These are phyloP conservation scores for Leptothorax acervorum DNA, from an alignment of 2,888 invertebrate species.

Conservation along the genomic window DNA sequence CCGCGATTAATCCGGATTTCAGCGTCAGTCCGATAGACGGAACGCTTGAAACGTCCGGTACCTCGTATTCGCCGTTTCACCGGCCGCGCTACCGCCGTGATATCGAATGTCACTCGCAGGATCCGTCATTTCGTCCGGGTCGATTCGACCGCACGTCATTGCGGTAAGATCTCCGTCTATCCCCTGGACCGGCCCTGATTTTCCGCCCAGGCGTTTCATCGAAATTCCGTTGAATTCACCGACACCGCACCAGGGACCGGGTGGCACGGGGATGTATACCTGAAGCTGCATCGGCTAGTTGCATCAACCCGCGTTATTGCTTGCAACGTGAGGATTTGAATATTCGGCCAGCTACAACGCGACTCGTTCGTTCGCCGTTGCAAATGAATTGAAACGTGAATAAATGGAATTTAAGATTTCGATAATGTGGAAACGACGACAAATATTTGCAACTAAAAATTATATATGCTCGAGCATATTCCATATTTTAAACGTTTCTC, in stretches of 20 bases:
- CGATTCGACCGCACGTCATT: constrained; percentile 85
- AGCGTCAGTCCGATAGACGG: constrained; percentile 75
- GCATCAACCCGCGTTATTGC: constrained; percentile 46
- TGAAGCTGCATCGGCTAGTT: constrained; percentile 63
- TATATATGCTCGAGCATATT: neutral
- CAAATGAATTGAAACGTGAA: neutral
- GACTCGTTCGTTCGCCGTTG: constrained; percentile 5
- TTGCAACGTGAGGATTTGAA: constrained; percentile 35
- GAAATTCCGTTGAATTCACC: constrained; percentile 74
- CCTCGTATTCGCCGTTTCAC: constrained; percentile 75
- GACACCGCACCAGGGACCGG: constrained; percentile 58
- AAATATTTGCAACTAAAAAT: constrained; percentile 3
- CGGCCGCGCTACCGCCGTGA: constrained; percentile 81
- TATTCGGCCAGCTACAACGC: constrained; percentile 2
- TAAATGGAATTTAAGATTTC: neutral
- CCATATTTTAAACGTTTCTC: neutral
- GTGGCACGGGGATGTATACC: constrained; percentile 59
- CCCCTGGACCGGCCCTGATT: constrained; percentile 80
- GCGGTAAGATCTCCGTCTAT: constrained; percentile 84
- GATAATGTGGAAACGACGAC: neutral
- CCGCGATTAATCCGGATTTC: constrained; percentile 76
- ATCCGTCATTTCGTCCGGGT: constrained; percentile 85
- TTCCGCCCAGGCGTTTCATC: constrained; percentile 81
- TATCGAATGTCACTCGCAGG: constrained; percentile 85
- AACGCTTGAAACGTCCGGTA: constrained; percentile 75